A percentile compares a stretch with the other conserved stretches of the same genome.
These are phyloP conservation scores for Pseudopleuronectes americanus DNA, from an alignment of 2,797 vertebrate species.

Conservation along the genomic window DNA sequence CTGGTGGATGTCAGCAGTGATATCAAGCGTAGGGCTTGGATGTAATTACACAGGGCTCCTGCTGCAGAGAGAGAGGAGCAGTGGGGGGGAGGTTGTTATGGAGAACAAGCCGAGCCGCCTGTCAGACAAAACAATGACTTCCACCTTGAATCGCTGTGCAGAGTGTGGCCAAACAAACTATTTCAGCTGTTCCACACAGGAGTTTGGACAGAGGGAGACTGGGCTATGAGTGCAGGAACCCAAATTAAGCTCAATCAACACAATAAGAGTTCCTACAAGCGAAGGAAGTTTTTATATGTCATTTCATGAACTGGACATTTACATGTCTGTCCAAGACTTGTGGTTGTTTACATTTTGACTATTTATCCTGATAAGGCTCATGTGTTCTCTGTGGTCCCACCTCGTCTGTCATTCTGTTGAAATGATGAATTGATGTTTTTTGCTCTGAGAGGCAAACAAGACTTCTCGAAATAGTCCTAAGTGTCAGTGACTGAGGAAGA, in stretches of 20 bases:
- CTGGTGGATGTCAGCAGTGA: constrained; percentile 74
- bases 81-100: constrained; percentile 35
- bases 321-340: too few relatives aligned
- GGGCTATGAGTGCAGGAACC: constrained; percentile 21
- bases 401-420: too few relatives aligned
- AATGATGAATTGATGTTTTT: too few relatives aligned
- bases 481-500: too few relatives aligned
- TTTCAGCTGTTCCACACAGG: constrained; percentile 37
- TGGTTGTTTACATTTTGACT: too few relatives aligned
- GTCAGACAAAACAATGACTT: constrained; percentile 68
- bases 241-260: constrained; percentile 29
- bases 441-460: too few relatives aligned
- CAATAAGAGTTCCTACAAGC: neutral
- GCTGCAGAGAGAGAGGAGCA: constrained; percentile 58
- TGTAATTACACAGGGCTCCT: constrained; percentile 75
- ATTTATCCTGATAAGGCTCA: too few relatives aligned
- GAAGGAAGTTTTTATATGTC: too few relatives aligned
- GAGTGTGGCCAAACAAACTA: constrained; percentile 37
- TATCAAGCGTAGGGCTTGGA: constrained; percentile 74
- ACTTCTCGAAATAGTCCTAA: too few relatives aligned
- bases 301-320: too few relatives aligned
- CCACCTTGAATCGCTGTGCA: constrained; percentile 30
- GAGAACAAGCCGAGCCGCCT: constrained; percentile 59
- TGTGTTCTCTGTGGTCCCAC: too few relatives aligned
- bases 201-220: constrained; percentile 3